Percentiles rank a stretch among this genome's conserved stretches.
Evolutionary conservation across 2,113 vertebrate species (phyloP).

Genomic region (Dasypus novemcinctus): DNA sequence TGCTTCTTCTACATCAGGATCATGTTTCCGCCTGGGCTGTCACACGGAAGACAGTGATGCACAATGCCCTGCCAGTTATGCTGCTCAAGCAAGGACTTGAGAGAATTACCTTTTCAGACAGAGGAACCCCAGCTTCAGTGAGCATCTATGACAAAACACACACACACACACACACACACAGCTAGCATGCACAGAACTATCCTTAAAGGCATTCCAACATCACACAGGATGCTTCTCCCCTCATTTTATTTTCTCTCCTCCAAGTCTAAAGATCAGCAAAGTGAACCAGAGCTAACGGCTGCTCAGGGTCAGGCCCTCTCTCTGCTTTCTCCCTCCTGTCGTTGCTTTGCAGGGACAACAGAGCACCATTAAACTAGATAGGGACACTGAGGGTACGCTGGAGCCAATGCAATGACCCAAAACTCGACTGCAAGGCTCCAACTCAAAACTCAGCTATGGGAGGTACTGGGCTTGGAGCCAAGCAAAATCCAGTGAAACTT

Average conservation of each 20-base stretch:
- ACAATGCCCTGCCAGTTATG: background rate
- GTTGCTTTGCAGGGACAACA: too few species aligned
- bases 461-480: background rate
- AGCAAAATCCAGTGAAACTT: background rate
- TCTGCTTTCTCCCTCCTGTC: too few species aligned
- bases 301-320: rapidly evolving
- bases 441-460: background rate
- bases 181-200: background rate
- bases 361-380: too few species aligned
- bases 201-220: background rate
- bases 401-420: background rate
- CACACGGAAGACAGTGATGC: background rate
- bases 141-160: rapidly evolving
- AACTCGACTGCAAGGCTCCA: background rate
- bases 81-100: rapidly evolving
- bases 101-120: background rate
- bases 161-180: background rate
- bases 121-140: background rate
- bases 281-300: background rate
- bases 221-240: background rate
- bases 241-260: background rate
- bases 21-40: conserved; percentile 4
- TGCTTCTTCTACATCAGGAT: conserved; percentile 42
- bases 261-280: background rate
- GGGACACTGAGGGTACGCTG: background rate